Base-by-base conservation (phyloP, 2,888 invertebrate species). In the Penaeus monodon region DNA sequence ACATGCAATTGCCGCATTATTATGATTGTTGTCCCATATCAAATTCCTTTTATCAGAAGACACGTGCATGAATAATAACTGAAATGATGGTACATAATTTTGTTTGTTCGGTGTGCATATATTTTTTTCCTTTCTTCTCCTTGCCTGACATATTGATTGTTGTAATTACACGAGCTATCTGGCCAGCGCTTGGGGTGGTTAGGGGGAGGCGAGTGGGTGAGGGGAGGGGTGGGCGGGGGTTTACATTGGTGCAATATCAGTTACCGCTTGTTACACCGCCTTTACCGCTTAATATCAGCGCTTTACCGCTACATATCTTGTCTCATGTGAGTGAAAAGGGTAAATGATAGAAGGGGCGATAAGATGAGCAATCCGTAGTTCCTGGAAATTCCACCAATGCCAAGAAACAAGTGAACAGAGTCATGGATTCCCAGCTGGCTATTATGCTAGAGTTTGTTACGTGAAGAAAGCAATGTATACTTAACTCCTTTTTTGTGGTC, bases 1-100 rank as follows among this genome's bases (percentile, higher is more conserved):
- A 86, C 86, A 86, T 86, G 86, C 86, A 86, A 86, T 86, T 86
- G 86, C 86, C 81, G 66, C 86, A 86, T 86, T 86, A 86, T 81
- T 86, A 86, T 86, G 86, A 86, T 86, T 86, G 86, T 86, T 81
- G 81, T 81, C 86, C 81, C 81, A 81, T 86, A 86, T 86, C 86
- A 86, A 77, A 81, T 81, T 81, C 86, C 86, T 86, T 86, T 86
- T 86, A 86, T 86, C 81, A 86, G 81, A 86, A 85, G 86, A 86
- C 86, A 81, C 81, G 86, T 76, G 81, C 66, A 86, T 86, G 86
- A 86, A 86, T 86, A 86, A 86, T 86, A 81, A 81, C 86, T 81
- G 63, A 81, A 86, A 86, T 86, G 77, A 86, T 86, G 86, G 86
- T 81, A 86, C 86, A 86, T 86, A 81, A 86, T 86, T 86, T 86